Conservation (phyloP, 2,888 invertebrate species). For the Eumacrocentrus americanus region DNA sequence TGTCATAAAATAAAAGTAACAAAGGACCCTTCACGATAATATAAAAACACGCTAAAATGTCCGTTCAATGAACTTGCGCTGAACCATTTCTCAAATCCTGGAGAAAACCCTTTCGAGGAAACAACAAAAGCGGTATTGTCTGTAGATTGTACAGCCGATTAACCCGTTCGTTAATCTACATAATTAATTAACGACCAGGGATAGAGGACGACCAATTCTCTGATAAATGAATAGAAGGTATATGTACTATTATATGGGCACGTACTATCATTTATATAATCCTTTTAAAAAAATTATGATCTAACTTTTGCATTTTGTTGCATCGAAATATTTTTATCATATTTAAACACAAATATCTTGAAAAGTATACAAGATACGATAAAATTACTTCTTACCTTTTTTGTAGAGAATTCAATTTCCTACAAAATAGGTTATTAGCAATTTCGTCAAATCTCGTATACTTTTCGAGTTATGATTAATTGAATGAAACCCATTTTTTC, state of each 20-base stretch:
- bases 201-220: not conserved
- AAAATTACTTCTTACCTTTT: no score
- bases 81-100: conserved; percentile 10
- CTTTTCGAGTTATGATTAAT: no score
- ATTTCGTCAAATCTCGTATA: no score
- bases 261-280: no score
- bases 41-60: not conserved
- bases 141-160: conserved; percentile 35
- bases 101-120: conserved; percentile 28
- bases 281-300: no score
- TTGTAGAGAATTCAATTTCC: no score
- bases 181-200: conserved; percentile 38
- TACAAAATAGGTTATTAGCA: no score
- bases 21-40: not conserved
- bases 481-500: no score
- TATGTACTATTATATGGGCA: not conserved
- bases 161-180: conserved; percentile 38
- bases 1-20: conserved; percentile 1
- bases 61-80: conserved; percentile 7
- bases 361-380: no score
- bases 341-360: no score
- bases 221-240: not conserved
- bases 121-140: conserved; percentile 34
- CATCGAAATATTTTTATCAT: not conserved
- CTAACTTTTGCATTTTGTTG: no score